phyloP scores from a whole-genome alignment of 2,113 vertebrate species.

The Lampris megalopsis region DNA sequence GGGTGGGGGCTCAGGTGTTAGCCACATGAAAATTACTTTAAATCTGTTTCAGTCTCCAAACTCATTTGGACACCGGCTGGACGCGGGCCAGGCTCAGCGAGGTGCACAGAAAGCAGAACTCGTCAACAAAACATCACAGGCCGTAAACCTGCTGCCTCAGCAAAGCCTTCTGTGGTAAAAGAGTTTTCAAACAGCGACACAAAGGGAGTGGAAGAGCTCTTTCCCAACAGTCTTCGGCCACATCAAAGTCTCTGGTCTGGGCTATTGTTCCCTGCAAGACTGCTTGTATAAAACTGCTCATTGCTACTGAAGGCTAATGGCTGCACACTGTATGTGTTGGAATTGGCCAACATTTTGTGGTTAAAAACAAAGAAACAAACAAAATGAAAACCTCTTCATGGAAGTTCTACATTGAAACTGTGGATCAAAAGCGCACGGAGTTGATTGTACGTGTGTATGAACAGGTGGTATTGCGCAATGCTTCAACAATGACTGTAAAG shows the following conservation, averaged over 20 bases:
- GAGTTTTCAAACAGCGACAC: constrained; percentile 64
- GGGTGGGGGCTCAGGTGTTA: background rate
- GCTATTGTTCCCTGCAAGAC: constrained; percentile 39
- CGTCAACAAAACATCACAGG: constrained; percentile 42
- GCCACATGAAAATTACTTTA: constrained; percentile 26
- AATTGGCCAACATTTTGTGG: no score
- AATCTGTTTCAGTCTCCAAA: background rate
- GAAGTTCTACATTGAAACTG: no score
- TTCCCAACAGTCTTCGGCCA: constrained; percentile 61
- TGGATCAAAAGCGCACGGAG: no score
- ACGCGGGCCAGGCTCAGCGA: constrained; percentile 44
- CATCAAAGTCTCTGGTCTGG: constrained; percentile 56
- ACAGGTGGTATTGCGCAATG: constrained; percentile 21
- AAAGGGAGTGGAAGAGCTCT: constrained; percentile 15
- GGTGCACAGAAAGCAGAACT: constrained; percentile 54
- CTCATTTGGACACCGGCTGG: constrained; percentile 3
- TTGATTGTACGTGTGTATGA: background rate
- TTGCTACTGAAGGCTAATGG: constrained; percentile 15
- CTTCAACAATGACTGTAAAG: constrained; percentile 1
- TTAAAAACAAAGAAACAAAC: no score
- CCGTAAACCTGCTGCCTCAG: constrained; percentile 71
- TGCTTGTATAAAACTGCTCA: constrained; percentile 16
- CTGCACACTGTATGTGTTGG: background rate
- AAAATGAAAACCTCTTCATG: no score
- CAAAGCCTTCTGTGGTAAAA: constrained; percentile 63